Evolutionary conservation across 2,797 vertebrate genomes (phyloP).

Genomic region (Pogoniulus pusillus): DNA sequence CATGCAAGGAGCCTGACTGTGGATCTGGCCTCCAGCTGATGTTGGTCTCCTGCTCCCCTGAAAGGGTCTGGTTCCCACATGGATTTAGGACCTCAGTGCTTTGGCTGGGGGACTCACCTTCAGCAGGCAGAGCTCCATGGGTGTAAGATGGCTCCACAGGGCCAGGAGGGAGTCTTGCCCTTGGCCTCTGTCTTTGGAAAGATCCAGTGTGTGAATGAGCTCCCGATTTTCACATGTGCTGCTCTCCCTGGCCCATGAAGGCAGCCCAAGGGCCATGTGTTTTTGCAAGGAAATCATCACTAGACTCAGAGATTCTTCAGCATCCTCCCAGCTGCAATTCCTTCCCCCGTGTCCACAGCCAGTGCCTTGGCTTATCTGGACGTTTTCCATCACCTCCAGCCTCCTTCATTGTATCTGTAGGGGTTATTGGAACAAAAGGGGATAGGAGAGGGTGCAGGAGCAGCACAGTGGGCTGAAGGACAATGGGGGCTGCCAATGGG

Average conservation of each 20-base stretch:
- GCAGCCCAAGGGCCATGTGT: not conserved
- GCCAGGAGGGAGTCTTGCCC: not conserved
- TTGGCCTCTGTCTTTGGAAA: not conserved
- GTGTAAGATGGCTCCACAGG: not conserved
- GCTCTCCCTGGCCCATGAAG: not conserved
- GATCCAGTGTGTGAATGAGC: accelerated
- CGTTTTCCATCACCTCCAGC: not conserved
- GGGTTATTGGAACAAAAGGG: not conserved
- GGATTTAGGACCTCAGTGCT: not conserved
- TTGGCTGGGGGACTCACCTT: accelerated
- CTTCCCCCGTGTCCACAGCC: not conserved
- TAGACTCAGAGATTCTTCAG: not conserved
- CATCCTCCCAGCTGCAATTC: not conserved
- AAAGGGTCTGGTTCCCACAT: accelerated
- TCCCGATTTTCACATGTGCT: accelerated
- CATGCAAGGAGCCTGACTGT: accelerated
- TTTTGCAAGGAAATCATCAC: not conserved
- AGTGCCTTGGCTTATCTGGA: not conserved
- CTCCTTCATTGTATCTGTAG: not conserved
- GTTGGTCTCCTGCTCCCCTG: not conserved
- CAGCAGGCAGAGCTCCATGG: not conserved
- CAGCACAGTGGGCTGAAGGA: not conserved
- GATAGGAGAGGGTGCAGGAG: accelerated
- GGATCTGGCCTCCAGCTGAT: not conserved
- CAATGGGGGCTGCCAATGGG: not conserved